These are phyloP conservation scores for Trachelus tabidus DNA, from an alignment of 2,888 invertebrate genomes.

Conservation along the genomic window DNA sequence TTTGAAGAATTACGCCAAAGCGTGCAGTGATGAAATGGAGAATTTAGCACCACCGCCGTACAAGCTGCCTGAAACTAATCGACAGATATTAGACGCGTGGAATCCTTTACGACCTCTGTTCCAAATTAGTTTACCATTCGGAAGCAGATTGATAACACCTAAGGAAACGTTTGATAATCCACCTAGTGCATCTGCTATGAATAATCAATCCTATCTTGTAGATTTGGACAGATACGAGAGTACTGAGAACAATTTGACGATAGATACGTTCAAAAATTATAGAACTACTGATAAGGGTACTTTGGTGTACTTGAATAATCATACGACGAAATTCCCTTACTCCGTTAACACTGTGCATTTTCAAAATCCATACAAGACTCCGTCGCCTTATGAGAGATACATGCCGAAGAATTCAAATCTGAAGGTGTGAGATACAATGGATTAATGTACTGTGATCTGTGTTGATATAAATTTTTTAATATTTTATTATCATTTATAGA, in stretches of 20 bases:
- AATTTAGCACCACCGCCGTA: conserved; percentile 15
- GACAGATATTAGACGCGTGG: conserved; percentile 9
- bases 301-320: conserved; percentile 29
- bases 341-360: conserved; percentile 46
- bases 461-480: not conserved
- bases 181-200: not conserved
- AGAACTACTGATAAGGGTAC: conserved; percentile 25
- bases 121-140: not conserved
- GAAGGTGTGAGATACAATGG: conserved; percentile 32
- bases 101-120: conserved; percentile 6
- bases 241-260: not conserved
- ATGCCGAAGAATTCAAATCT: conserved; percentile 30
- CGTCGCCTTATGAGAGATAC: conserved; percentile 43
- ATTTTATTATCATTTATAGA: conserved; percentile 23
- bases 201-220: not conserved
- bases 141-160: not conserved
- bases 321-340: conserved; percentile 30
- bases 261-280: not conserved
- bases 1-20: no score
- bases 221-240: conserved; percentile 1
- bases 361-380: conserved; percentile 44
- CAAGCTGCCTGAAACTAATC: conserved; percentile 9
- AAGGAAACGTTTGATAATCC: not conserved
- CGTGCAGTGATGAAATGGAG: conserved; percentile 9
- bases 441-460: not conserved